These are phyloP conservation scores for Brachymystax lenok DNA, from an alignment of 2,797 vertebrate species.

Conservation along the genomic window DNA sequence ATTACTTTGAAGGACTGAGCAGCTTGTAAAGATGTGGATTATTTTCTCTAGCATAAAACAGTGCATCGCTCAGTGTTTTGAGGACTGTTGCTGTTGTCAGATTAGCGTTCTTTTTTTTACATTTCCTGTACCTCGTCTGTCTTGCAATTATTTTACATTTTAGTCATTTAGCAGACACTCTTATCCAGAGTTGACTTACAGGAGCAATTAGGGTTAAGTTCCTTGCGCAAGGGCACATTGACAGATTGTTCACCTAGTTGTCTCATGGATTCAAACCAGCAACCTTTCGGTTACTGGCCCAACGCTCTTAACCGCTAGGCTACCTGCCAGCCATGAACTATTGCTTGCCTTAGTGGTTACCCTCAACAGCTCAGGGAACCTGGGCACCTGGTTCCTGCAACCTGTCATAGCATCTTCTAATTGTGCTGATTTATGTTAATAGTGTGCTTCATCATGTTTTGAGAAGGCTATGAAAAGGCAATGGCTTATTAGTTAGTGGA, in stretches of 20 bases:
- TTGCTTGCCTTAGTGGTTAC: background rate
- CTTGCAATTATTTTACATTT: background rate
- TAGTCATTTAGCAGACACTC: background rate
- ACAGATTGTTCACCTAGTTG: too few species aligned
- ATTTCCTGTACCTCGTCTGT: background rate
- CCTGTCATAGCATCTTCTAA: background rate
- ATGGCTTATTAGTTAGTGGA: too few species aligned
- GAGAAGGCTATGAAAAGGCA: too few species aligned
- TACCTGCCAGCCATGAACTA: background rate
- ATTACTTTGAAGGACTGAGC: background rate
- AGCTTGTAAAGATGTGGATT: conserved; percentile 9
- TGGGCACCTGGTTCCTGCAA: background rate
- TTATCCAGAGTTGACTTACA: too few species aligned
- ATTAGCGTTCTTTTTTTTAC: background rate
- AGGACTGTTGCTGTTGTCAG: background rate
- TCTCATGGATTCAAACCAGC: too few species aligned
- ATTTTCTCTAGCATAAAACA: conserved; percentile 1
- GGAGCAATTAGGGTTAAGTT: too few species aligned
- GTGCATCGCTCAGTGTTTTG: background rate
- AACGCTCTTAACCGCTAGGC: too few species aligned
- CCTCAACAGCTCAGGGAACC: background rate
- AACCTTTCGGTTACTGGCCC: too few species aligned
- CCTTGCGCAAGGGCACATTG: too few species aligned
- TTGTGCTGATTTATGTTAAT: background rate
- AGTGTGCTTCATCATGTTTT: background rate